Conservation (phyloP, 2,797 vertebrate species). For the Carcharodon carcharias region DNA sequence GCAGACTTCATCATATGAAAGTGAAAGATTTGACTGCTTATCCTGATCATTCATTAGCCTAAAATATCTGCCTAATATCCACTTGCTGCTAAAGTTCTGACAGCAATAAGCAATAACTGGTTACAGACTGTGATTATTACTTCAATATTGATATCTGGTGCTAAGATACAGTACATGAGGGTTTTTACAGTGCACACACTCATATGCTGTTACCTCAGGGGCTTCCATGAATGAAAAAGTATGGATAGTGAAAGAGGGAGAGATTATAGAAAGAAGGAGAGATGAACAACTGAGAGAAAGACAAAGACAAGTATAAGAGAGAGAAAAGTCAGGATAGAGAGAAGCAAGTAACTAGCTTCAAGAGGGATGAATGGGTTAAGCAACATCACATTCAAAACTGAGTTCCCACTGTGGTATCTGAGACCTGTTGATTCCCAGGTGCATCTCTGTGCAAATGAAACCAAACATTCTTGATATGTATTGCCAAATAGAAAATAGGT, state of each 20-base stretch:
- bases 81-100: not conserved
- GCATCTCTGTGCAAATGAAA: not conserved
- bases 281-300: not conserved
- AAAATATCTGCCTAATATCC: not conserved
- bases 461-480: not conserved
- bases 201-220: not conserved
- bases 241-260: not conserved
- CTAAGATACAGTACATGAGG: not conserved
- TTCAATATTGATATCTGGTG: not conserved
- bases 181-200: not conserved
- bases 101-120: not conserved
- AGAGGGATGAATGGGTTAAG: not conserved
- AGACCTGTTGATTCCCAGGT: not conserved
- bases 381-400: not conserved
- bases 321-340: not conserved
- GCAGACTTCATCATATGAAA: not conserved
- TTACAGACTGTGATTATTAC: not conserved
- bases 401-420: not conserved
- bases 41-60: not conserved
- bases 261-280: not conserved
- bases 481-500: not conserved
- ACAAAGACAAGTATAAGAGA: not conserved
- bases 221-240: not conserved
- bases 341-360: not conserved
- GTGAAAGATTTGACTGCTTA: not conserved